These are phyloP conservation scores for Rachycentron canadum DNA, from an alignment of 2,797 vertebrate genomes.

Conservation along the genomic window DNA sequence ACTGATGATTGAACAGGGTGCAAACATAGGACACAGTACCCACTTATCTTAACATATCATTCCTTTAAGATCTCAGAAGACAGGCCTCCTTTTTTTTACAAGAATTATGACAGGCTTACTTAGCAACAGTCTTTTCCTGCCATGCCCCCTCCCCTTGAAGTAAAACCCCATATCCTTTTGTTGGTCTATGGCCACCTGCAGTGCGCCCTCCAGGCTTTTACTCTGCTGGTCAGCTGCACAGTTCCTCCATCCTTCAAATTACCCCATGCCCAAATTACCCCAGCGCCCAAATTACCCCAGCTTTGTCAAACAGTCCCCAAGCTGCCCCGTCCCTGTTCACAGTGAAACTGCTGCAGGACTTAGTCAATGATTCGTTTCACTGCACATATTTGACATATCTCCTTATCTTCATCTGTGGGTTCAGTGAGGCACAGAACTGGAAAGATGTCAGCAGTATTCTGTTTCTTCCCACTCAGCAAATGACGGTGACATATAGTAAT, in stretches of 20 bases:
- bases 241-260: background rate
- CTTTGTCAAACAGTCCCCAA: background rate
- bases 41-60: background rate
- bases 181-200: background rate
- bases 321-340: background rate
- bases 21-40: too few species aligned
- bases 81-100: background rate
- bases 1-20: too few species aligned
- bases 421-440: background rate
- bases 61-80: conserved; percentile 1
- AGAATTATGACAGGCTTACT: background rate
- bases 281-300: too few species aligned
- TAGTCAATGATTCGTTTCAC: background rate
- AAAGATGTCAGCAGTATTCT: background rate
- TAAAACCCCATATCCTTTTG: background rate
- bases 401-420: background rate
- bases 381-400: background rate
- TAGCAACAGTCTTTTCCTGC: background rate
- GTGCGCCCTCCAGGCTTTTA: background rate
- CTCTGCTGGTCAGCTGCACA: conserved; percentile 14
- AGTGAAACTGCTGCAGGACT: background rate
- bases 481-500: too few species aligned
- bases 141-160: background rate
- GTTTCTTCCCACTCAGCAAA: too few species aligned
- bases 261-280: too few species aligned